phyloP scores from a whole-genome alignment of 2,888 invertebrate species.

The Vannuccia rotundouncinata region DNA sequence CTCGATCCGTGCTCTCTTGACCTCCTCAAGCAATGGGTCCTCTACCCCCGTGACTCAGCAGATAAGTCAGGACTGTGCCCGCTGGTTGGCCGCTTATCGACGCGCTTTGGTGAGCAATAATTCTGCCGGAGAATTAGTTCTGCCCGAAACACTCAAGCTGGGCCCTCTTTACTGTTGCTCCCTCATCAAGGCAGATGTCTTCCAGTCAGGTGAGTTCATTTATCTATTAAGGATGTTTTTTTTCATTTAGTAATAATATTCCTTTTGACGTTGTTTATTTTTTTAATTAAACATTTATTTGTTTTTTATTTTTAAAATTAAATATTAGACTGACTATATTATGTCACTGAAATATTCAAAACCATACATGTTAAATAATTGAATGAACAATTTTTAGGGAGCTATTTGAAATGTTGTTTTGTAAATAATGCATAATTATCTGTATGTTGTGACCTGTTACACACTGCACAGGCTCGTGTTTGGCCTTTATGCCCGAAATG shows the following conservation, averaged over 20 bases:
- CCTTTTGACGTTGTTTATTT: too few species aligned
- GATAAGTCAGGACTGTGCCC: slow-evolving; percentile 72
- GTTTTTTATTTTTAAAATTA: too few species aligned
- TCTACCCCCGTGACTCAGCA: slow-evolving; percentile 74
- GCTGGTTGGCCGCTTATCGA: slow-evolving; percentile 82
- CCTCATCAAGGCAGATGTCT: slow-evolving; percentile 80
- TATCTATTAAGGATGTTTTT: too few species aligned
- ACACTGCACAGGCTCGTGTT: neutral
- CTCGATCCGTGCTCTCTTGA: slow-evolving; percentile 61
- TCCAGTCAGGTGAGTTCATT: slow-evolving; percentile 75
- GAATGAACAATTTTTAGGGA: too few species aligned
- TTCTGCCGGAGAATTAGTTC: slow-evolving; percentile 89
- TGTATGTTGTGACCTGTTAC: too few species aligned
- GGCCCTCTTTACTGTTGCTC: slow-evolving; percentile 90
- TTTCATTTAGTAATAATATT: too few species aligned
- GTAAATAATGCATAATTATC: too few species aligned
- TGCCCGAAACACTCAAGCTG: slow-evolving; percentile 95
- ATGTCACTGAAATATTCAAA: too few species aligned
- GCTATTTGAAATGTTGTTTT: too few species aligned
- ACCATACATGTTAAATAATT: too few species aligned
- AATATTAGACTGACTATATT: too few species aligned
- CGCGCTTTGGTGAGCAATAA: slow-evolving; percentile 73
- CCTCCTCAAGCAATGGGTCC: neutral
- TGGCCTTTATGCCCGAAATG: slow-evolving; percentile 27
- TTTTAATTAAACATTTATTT: too few species aligned